Evolutionary conservation across 2,113 vertebrate genomes (phyloP), one percentile per base, ranked within the genome.

Genomic region (Calonectris borealis): DNA sequence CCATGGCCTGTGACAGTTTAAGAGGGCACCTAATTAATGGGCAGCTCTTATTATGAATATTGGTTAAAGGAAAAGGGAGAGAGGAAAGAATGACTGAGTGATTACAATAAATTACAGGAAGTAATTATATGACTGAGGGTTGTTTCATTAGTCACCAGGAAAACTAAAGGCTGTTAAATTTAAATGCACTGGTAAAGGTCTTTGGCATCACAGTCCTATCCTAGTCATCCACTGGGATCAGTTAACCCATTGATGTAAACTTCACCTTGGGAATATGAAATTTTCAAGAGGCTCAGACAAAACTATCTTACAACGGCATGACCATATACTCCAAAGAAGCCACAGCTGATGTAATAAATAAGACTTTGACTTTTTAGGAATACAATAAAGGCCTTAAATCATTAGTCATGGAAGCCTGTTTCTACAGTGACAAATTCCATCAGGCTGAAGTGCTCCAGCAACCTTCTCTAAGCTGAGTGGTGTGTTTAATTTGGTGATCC

Each of bases 21-120:
- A 96, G 91, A 96, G 87, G 87, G 60, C 85, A 21, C 64, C 78
- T 96, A 95, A 96, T 96, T 97, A 95, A 96, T 79, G 72, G 57
- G 55, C 38, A 83, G 82, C 18, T 65, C 91, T 91, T 83, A 88
- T 77, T 66, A 85, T 54, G 87, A 88, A 90, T 94, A 88, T 90
- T 93, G 81, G 75, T 94, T 88, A 93, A 96, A 93, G 88, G 77
- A 79, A 89, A 85, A 21, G 10, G 12, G 64, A 16, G 25, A 85
- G 80, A 85, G 46, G 70, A 77, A 83, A 93, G 93, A 58, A 29
- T 57, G 81, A 48, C 25, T n/a, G 54, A 85, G 54, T 27, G 65
- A 70, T 83, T 90, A 72, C 34, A 40, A 80, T 93, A 93, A 91
- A 94, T 96, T 83, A 71, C 83, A 95, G 95, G 86, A 96, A 96